Conservation (phyloP, 1,140 invertebrate genomes). For the Megalonaias nervosa region DNA sequence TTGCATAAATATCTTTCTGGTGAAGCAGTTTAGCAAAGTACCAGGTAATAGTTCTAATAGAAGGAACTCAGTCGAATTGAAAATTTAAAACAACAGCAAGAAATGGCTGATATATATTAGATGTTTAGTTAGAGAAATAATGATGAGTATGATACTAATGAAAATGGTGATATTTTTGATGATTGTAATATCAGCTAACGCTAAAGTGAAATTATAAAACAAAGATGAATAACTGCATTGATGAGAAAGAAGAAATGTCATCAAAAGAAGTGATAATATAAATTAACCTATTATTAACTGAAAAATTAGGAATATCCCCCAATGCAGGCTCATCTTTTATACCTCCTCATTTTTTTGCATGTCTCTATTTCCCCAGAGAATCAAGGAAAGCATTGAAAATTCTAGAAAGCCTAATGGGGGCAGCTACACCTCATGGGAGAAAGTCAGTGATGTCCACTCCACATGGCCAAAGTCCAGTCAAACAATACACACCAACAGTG, state of each 20-base stretch:
- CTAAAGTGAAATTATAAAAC: background rate
- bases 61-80: too few relatives aligned
- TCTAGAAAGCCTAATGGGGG: slow-evolving; percentile 37
- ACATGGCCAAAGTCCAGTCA: slow-evolving; percentile 20
- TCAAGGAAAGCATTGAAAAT: slow-evolving; percentile 52
- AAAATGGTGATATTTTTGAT: background rate
- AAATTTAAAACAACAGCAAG: too few relatives aligned
- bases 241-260: background rate
- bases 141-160: too few relatives aligned
- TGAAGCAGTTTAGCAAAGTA: too few relatives aligned
- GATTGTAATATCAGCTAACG: too few relatives aligned
- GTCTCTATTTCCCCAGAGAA: slow-evolving; percentile 42
- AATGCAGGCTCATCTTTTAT: background rate
- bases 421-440: slow-evolving; percentile 1
- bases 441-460: slow-evolving; percentile 31
- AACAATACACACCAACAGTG: slow-evolving; percentile 35
- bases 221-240: background rate
- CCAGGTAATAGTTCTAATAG: too few relatives aligned
- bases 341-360: background rate
- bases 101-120: too few relatives aligned
- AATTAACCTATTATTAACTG: background rate
- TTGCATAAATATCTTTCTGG: too few relatives aligned
- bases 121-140: too few relatives aligned
- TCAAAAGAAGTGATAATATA: background rate
- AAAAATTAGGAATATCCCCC: background rate